phyloP scores from a whole-genome alignment of 2,888 invertebrate genomes.

The Cephonodes hylas region DNA sequence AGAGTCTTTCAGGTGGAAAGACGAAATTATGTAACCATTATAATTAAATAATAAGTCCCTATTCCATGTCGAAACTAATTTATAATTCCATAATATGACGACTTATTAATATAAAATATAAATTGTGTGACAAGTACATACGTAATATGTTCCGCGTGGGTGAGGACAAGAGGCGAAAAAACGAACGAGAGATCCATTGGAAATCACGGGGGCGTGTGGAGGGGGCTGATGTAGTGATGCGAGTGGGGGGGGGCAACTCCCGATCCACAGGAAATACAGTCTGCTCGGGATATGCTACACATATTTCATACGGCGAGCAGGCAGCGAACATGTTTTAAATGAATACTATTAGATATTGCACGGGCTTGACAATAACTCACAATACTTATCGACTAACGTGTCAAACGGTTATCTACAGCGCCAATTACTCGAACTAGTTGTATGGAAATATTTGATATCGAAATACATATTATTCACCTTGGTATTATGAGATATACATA shows the following conservation, averaged over 20 bases:
- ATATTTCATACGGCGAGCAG: slow-evolving; percentile 35
- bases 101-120: not conserved
- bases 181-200: slow-evolving; percentile 52
- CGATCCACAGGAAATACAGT: slow-evolving; percentile 44
- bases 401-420: no score
- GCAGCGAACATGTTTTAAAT: slow-evolving; percentile 16
- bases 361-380: not conserved
- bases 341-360: slow-evolving; percentile 20
- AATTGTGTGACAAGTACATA: slow-evolving; percentile 42
- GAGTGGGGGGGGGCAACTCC: slow-evolving; percentile 33
- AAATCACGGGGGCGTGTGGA: slow-evolving; percentile 42
- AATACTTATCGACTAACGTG: no score
- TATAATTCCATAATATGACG: not conserved
- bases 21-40: no score
- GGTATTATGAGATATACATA: no score
- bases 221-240: slow-evolving; percentile 15
- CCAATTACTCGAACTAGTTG: no score
- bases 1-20: no score
- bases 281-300: slow-evolving; percentile 48
- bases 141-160: slow-evolving; percentile 56
- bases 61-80: not conserved
- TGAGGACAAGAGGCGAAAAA: slow-evolving; percentile 55
- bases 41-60: no score
- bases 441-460: no score
- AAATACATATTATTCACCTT: no score